Conservation (phyloP, 1,140 invertebrate species). For the Coenobita brevimanus region DNA sequence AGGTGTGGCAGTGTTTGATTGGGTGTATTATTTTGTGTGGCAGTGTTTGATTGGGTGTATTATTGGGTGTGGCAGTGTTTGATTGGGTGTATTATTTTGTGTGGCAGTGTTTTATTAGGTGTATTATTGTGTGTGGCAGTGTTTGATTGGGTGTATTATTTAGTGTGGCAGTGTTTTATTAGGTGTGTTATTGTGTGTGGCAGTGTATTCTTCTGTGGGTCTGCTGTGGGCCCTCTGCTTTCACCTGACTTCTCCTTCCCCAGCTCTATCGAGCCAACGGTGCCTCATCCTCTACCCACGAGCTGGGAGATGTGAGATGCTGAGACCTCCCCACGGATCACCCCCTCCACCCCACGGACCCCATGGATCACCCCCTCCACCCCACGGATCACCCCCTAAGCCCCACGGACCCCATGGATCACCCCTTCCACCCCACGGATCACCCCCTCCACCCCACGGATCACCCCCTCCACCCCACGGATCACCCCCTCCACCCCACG, state of each 20-base stretch:
- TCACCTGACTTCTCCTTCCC: constrained; percentile 29
- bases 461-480: neutral
- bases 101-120: too few relatives aligned
- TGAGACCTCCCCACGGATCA: neutral
- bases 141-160: too few relatives aligned
- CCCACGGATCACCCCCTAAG: neutral
- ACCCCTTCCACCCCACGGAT: neutral
- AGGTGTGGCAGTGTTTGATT: too few relatives aligned
- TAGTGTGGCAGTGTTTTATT: too few relatives aligned
- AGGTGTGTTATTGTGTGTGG: too few relatives aligned
- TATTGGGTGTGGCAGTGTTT: too few relatives aligned
- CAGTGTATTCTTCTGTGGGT: too few relatives aligned
- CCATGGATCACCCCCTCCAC: neutral
- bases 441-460: neutral
- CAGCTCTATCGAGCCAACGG: constrained; percentile 69
- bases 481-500: neutral
- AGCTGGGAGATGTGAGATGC: constrained; percentile 69
- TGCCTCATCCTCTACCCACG: constrained; percentile 68
- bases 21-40: too few relatives aligned
- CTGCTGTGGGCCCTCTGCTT: constrained; percentile 23
- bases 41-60: too few relatives aligned
- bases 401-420: neutral
- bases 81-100: too few relatives aligned
- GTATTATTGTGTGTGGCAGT: too few relatives aligned
- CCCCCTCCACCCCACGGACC: neutral